phyloP scores from a whole-genome alignment of 2,113 vertebrate species.

The Dasyornis broadbenti region DNA sequence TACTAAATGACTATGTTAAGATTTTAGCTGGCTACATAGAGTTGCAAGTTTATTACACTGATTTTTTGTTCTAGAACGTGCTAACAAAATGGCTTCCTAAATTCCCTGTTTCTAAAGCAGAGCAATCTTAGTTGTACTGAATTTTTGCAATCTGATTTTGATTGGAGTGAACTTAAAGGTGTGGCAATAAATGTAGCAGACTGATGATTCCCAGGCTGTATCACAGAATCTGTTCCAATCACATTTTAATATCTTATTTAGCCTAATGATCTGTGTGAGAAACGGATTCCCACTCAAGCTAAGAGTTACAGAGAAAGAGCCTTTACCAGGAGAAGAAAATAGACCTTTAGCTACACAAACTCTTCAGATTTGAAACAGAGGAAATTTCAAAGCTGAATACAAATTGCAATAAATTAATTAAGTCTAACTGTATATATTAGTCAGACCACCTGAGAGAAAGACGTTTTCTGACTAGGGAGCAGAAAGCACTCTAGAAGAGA shows the following conservation, averaged over 20 bases:
- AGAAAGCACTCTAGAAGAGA: background rate
- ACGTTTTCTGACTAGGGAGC: background rate
- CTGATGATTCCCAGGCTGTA: too few relatives aligned
- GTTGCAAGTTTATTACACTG: background rate
- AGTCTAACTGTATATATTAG: background rate
- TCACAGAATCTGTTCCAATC: too few relatives aligned
- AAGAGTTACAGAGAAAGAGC: background rate
- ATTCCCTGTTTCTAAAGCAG: background rate
- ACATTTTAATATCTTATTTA: too few relatives aligned
- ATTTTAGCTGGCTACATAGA: background rate
- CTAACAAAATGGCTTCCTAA: background rate
- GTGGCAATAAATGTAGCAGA: background rate
- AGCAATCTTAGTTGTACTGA: background rate
- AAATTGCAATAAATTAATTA: background rate
- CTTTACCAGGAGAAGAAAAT: background rate
- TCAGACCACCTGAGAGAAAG: background rate
- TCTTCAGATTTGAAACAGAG: background rate
- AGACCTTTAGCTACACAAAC: background rate
- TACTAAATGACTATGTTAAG: background rate
- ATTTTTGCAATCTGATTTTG: background rate
- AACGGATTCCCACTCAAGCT: background rate
- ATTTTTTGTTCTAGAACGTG: background rate
- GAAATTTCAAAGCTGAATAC: background rate
- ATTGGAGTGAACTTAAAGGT: background rate
- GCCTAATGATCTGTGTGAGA: too few relatives aligned